Percentiles rank a stretch among this genome's conserved stretches.
phyloP scores from a whole-genome alignment of 2,888 invertebrate species.

The Orthonevra nobilis region DNA sequence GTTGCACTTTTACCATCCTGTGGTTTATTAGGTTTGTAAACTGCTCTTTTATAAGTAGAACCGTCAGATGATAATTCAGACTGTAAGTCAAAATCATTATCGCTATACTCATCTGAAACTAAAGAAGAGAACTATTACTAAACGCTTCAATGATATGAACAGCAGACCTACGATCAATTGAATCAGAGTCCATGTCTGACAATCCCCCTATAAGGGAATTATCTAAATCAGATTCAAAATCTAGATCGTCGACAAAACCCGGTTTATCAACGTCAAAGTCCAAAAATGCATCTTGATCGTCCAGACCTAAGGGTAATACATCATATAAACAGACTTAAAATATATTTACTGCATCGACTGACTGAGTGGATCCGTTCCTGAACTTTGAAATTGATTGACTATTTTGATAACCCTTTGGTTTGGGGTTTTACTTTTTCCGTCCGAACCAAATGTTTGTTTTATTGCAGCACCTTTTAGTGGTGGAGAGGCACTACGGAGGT shows the following conservation, averaged over 20 bases:
- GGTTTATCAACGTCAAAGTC: slow-evolving; percentile 35
- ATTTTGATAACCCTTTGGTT: neutral
- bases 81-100: slow-evolving; percentile 35
- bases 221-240: slow-evolving; percentile 40
- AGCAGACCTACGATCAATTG: slow-evolving; percentile 38
- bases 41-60: neutral
- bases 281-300: slow-evolving; percentile 22
- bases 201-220: slow-evolving; percentile 23
- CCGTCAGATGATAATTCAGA: slow-evolving; percentile 8
- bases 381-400: neutral
- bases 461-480: neutral
- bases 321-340: too few relatives aligned
- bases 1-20: neutral
- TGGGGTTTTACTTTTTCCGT: neutral
- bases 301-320: slow-evolving; percentile 18
- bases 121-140: too few relatives aligned
- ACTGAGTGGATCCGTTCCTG: slow-evolving; percentile 35
- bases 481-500: neutral
- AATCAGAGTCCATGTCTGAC: slow-evolving; percentile 48
- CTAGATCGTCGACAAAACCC: slow-evolving; percentile 23
- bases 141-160: too few relatives aligned
- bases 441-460: neutral
- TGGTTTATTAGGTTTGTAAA: slow-evolving; percentile 6
- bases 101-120: slow-evolving; percentile 57
- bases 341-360: too few relatives aligned